These are phyloP conservation scores for Girardinus metallicus DNA, from an alignment of 2,797 vertebrate species.

Conservation along the genomic window DNA sequence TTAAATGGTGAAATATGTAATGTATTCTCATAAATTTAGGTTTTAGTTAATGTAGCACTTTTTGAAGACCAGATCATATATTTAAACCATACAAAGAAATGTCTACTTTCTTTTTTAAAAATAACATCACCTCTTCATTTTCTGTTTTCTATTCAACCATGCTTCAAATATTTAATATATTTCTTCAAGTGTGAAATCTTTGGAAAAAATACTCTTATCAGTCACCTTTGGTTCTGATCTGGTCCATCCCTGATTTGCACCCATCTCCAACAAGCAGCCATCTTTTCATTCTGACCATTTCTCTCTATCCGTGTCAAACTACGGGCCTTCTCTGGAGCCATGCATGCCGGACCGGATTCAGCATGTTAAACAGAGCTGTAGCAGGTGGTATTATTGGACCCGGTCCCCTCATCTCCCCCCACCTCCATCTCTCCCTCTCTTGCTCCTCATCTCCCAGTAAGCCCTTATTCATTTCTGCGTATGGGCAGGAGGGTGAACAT, in stretches of 20 bases:
- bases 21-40: not conserved
- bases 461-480: slow-evolving; percentile 62
- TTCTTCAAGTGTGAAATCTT: not conserved
- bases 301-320: not conserved
- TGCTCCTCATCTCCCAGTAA: slow-evolving; percentile 56
- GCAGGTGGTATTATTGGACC: slow-evolving; percentile 63
- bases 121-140: not conserved
- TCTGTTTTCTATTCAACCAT: not conserved
- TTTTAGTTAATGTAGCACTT: not conserved
- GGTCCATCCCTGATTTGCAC: slow-evolving; percentile 4
- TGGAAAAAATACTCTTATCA: slow-evolving; percentile 36
- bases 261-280: not conserved
- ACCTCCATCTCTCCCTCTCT: slow-evolving; percentile 34
- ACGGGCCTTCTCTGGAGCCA: slow-evolving; percentile 27
- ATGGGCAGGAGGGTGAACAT: slow-evolving; percentile 70
- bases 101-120: no score
- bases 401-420: slow-evolving; percentile 18
- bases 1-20: no score
- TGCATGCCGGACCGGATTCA: slow-evolving; percentile 21
- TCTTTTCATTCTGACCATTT: not conserved
- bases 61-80: not conserved
- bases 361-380: slow-evolving; percentile 38
- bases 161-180: not conserved
- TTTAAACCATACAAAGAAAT: not conserved
- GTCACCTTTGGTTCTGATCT: slow-evolving; percentile 7